These are phyloP conservation scores for Atethmia centrago DNA, from an alignment of 2,888 invertebrate species.

Conservation along the genomic window DNA sequence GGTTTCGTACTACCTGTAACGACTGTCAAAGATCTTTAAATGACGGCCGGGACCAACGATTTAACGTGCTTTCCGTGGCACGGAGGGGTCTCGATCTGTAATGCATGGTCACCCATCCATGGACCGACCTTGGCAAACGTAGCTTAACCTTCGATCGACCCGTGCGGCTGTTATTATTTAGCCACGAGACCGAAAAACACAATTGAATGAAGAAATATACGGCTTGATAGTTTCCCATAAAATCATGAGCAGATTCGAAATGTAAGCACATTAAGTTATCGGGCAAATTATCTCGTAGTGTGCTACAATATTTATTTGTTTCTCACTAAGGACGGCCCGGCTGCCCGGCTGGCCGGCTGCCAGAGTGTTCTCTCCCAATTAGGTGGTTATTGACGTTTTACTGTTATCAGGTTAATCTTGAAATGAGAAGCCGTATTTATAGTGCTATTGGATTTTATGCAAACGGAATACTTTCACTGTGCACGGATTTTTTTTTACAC, in stretches of 20 bases:
- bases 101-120: no score
- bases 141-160: no score
- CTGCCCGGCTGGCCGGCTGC: conserved; percentile 84
- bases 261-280: conserved; percentile 91
- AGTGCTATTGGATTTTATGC: conserved; percentile 71
- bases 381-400: conserved; percentile 91
- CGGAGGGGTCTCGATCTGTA: no score
- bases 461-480: conserved; percentile 52
- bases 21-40: no score
- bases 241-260: conserved; percentile 90
- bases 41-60: no score
- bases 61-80: no score
- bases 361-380: conserved; percentile 89
- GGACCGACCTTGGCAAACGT: no score
- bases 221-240: conserved; percentile 87
- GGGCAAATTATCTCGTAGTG: conserved; percentile 87
- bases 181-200: no score
- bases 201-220: conserved; percentile 69
- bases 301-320: conserved; percentile 90
- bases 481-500: background rate
- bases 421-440: conserved; percentile 82
- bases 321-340: conserved; percentile 83
- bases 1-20: no score
- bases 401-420: conserved; percentile 88
- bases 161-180: no score